Conservation (phyloP, 2,888 invertebrate species). For the Dichetophora obliterata region DNA sequence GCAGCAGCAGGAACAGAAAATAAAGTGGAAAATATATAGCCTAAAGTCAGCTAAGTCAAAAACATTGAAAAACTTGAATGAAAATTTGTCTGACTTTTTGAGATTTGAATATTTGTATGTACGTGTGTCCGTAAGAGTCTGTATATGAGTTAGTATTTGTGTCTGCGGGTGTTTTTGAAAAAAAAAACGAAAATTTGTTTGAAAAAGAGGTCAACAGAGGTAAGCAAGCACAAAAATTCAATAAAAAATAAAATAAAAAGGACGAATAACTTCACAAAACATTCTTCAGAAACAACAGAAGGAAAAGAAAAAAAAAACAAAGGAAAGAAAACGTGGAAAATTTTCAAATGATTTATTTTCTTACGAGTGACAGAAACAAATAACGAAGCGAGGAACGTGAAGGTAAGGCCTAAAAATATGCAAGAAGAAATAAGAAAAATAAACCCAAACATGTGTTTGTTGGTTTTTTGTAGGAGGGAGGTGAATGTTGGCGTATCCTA, state of each 20-base stretch:
- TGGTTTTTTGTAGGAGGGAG: neutral
- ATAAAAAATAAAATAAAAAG: neutral
- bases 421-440: neutral
- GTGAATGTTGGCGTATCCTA: slow-evolving; percentile 2
- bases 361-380: slow-evolving; percentile 24
- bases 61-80: slow-evolving; percentile 24
- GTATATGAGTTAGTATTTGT: neutral
- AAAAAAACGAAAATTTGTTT: neutral
- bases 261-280: no score
- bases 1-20: neutral
- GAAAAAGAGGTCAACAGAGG: neutral
- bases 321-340: neutral
- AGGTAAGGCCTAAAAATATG: neutral
- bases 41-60: slow-evolving; percentile 20
- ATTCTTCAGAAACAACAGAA: neutral
- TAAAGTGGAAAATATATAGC: slow-evolving; percentile 20
- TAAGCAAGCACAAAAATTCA: neutral
- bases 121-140: neutral
- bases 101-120: slow-evolving; percentile 7
- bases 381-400: neutral
- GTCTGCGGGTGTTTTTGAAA: neutral
- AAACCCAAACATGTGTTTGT: neutral
- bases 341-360: slow-evolving; percentile 29
- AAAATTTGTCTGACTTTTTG: slow-evolving; percentile 24
- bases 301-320: neutral